Evolutionary conservation across 2,113 vertebrate genomes (phyloP), one percentile per base, ranked within the genome.

Genomic region (Tautogolabrus adspersus): DNA sequence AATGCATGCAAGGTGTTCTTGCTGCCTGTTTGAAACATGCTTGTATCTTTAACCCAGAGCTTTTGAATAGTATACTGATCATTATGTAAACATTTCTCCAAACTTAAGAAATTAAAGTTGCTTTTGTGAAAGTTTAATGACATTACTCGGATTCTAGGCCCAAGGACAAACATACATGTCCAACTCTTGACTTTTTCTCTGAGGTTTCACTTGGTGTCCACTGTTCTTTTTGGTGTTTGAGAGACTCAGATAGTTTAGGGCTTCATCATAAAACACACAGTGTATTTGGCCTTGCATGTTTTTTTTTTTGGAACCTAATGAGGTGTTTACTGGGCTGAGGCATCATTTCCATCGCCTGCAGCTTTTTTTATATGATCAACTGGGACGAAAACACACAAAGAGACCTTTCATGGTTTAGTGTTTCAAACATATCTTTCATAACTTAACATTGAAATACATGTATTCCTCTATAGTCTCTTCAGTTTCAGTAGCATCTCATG

Each of bases 11-110:
- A 63, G 44, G 37, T 56, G 46, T 52, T 69, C 19, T 13, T 49
- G 76, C 67, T 71, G 68, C 42, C 42, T 59, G 40, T 78, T 78
- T 66, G 26, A 86, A 76, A 69, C 8, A 86, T 76, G 46, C 47
- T 8, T 66, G 63, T 10, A 81, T 57, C 47, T 74, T 79, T 54
- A 63, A 82, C 51, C 34, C 26, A 40, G 49, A 69, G 59, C 22
- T 75, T 72, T n/a, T 11, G n/a, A 66, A 70, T 65, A 44, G 58
- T 73, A 2, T 52, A 7, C 54, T 44, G 18, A 46, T 58, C 13
- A 0, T 66, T 77, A 61, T 46, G 22, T 49, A 30, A 79, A 63
- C 3, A 79, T 51, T 54, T 51, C 52, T 10, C 34, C 15, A 60
- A 71, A 60, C 40, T 59, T 37, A 62, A 10, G 18, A 30, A 15